Evolutionary conservation across 2,113 vertebrate species (phyloP), one percentile per base, ranked within the genome.

Genomic region (Spheniscus mendiculus): DNA sequence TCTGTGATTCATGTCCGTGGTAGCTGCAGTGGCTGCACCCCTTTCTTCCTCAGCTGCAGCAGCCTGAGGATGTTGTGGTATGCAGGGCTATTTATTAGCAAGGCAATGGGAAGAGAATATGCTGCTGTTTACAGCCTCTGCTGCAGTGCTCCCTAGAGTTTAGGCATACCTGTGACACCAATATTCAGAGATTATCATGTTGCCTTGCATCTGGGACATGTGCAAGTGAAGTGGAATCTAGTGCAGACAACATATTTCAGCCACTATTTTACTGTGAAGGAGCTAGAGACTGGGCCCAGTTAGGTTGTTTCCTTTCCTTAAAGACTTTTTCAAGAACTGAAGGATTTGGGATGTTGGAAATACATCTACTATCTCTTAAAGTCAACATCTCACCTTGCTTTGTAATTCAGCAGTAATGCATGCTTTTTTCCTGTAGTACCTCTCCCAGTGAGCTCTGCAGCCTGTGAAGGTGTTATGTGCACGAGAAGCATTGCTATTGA

Each of bases 41-140:
- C 76, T 86, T 89, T 92, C 58, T 52, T 83, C 53, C 74, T 65
- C 83, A 42, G 94, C 74, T 69, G 62, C 83, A 58, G 74, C 47
- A 85, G 78, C 66, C 66, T 45, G 66, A 92, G 74, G 74, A 36
- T 25, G 23, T n/a, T 78, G 61, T 2, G 9, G 34, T 69, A 15
- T 38, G 61, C 32, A 69, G 74, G 62, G 45, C n/a, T 52, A 30
- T 23, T 11, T 87, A 63, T 74, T 74, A 79, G 62, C 40, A 44
- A 69, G 66, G 67, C 66, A 76, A 13, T 0, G 6, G 70, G 58
- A 92, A 83, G 47, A 70, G 74, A 88, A 27, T 17, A 29, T 29
- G 34, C 27, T 34, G 34, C 79, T 44, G 34, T 49, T 90, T 44
- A 69, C 49, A 49, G 79, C 36, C 50, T 88, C 70, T 86, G 71